Evolutionary conservation across 2,888 invertebrate species (phyloP), one percentile per base, ranked within the genome.

Genomic region (Lumbricus terrestris): DNA sequence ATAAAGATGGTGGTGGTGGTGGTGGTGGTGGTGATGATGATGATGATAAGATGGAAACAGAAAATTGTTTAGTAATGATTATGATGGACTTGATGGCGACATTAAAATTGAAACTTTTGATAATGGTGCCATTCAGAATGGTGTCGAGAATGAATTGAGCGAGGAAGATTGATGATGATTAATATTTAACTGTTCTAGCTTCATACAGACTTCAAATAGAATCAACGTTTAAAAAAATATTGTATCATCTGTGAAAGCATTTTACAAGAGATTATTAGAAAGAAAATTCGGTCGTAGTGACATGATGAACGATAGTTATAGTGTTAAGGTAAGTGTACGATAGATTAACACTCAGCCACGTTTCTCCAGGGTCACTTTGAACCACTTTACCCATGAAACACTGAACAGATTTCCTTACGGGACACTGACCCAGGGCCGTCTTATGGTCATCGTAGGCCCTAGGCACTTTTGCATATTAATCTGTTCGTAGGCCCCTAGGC

Each of bases 21-120:
- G 90, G 42, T 88, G 90, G 42, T 88, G 90, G 37, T 35, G 90
- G 37, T 16, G 83, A 40, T 40, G 40, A 40, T 40, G 47, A 47
- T 20, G 83, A 89, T 40, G 42, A 33, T 20, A 18, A 42, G 47
- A 34, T 47, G 23, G 47, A 47, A 20, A 1, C n/a, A n/a, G n/a
- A 40, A 47, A 23, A 47, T 20, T 16, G 23, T 47, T 18, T 6
- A 47, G 15, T 20, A 15, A 1, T 3, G 47, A 16, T 20, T 18
- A 16, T 47, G 47, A 47, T 47, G 47, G 20, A 20, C 20, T 1
- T 23, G 47, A 47, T 47, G 47, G 47, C 47, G 47, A 47, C 47
- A 47, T 47, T 47, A 4, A 47, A 6, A 47, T 47, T 47, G 23
- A 47, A 47, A 20, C 47, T 47, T 16, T 16, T 40, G 40, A 40